phyloP scores from a whole-genome alignment of 2,113 vertebrate genomes.

The Ivindomyrus marchei region DNA sequence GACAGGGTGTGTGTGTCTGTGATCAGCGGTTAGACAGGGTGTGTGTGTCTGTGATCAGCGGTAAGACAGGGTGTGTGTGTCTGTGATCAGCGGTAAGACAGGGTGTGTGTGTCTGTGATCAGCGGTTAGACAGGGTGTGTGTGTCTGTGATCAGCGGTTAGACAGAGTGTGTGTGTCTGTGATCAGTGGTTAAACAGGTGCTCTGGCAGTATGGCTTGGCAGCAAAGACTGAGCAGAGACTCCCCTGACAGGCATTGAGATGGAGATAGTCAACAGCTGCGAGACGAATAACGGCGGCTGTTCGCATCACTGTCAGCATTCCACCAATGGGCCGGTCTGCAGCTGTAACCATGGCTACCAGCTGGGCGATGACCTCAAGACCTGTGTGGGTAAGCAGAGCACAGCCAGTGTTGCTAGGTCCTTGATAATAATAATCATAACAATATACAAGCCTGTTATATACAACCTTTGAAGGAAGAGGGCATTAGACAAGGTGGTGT shows the following conservation, averaged over 20 bases:
- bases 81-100: background rate
- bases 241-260: conserved; percentile 75
- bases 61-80: background rate
- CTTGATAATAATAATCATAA: background rate
- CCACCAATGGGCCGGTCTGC: conserved; percentile 69
- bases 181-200: background rate
- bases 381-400: conserved; percentile 69
- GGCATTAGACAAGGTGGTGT: background rate
- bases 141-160: no score
- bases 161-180: background rate
- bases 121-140: no score
- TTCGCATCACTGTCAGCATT: conserved; percentile 80
- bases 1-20: no score
- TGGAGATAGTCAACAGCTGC: conserved; percentile 95
- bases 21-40: no score
- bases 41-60: background rate
- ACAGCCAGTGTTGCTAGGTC: background rate
- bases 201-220: background rate
- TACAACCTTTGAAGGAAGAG: background rate
- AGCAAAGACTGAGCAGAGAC: background rate
- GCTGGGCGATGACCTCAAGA: conserved; percentile 74
- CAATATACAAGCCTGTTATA: background rate
- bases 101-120: no score
- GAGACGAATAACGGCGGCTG: conserved; percentile 79
- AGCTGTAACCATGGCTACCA: conserved; percentile 74